Evolutionary conservation across 2,888 invertebrate species (phyloP), one percentile per base, ranked within the genome.

Genomic region (Cancer borealis): DNA sequence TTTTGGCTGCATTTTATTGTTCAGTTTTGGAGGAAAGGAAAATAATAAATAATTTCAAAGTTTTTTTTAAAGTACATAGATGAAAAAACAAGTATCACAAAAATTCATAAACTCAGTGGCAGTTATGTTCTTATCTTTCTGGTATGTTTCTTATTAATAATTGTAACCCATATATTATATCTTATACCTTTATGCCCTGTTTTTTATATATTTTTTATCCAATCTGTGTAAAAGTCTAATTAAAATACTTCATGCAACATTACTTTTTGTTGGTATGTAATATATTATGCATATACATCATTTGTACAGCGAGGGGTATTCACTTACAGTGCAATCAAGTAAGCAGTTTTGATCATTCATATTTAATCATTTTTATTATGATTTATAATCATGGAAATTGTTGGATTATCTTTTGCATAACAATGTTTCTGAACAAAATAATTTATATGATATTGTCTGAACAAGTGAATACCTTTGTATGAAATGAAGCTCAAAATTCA

Each of bases 221-320:
- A 45, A 88, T 88, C n/a, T 84, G 45, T 88, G 88, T 45, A 39
- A 88, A 45, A 88, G 46, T 88, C 17, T 88, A 17, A 26, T n/a
- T 66, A 66, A 21, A 21, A n/a, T 66, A n/a, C 66, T 21, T n/a
- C 66, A 66, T 66, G 66, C 21, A 66, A 21, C 21, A n/a, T 66
- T 66, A 66, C 66, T n/a, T 66, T n/a, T 21, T 66, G 66, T 66
- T 66, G 66, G 66, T n/a, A 66, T 21, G 66, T 66, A n/a, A 66
- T 66, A 21, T 66, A 66, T 66, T 66, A 66, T 21, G 66, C 66
- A 66, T n/a, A n/a, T 21, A n/a, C 21, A n/a, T 66, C 6, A 66
- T 12, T 66, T 66, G 21, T n/a, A 66, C 66, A 21, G 6, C n/a
- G 21, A 66, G 6, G 66, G 66, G n/a, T 66, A 66, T 21, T 66